These are phyloP conservation scores for Carassius auratus DNA, from an alignment of 2,113 vertebrate genomes.

Conservation along the genomic window DNA sequence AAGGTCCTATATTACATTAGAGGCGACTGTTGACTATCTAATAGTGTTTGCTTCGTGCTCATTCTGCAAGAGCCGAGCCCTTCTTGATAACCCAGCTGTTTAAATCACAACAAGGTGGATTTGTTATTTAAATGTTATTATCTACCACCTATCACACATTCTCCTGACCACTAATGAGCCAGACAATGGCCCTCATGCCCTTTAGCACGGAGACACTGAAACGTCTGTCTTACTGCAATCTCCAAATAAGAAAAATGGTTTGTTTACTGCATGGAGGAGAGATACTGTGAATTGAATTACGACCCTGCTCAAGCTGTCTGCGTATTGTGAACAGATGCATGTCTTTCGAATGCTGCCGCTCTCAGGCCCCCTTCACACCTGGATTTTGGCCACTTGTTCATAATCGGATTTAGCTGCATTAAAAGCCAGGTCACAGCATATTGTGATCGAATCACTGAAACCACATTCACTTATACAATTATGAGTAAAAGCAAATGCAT, in stretches of 20 bases:
- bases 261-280: conserved; percentile 53
- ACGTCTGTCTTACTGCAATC: conserved; percentile 32
- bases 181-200: conserved; percentile 38
- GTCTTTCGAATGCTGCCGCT: background rate
- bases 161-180: conserved; percentile 43
- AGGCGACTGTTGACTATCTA: conserved; percentile 17
- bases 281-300: conserved; percentile 48
- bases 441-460: too few species aligned
- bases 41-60: conserved; percentile 3
- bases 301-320: conserved; percentile 32
- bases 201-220: conserved; percentile 31
- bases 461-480: too few species aligned
- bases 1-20: conserved; percentile 34
- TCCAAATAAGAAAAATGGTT: conserved; percentile 52
- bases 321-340: conserved; percentile 40
- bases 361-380: conserved; percentile 17
- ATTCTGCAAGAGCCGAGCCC: background rate
- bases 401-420: too few species aligned
- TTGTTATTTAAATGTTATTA: conserved; percentile 44
- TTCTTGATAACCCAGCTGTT: conserved; percentile 19
- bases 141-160: conserved; percentile 25
- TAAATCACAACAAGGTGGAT: conserved; percentile 9
- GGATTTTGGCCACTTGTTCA: too few species aligned
- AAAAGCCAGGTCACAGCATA: too few species aligned
- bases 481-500: too few species aligned